Evolutionary conservation across 2,888 invertebrate genomes (phyloP).

Genomic region (Ischnus inquisitorius): DNA sequence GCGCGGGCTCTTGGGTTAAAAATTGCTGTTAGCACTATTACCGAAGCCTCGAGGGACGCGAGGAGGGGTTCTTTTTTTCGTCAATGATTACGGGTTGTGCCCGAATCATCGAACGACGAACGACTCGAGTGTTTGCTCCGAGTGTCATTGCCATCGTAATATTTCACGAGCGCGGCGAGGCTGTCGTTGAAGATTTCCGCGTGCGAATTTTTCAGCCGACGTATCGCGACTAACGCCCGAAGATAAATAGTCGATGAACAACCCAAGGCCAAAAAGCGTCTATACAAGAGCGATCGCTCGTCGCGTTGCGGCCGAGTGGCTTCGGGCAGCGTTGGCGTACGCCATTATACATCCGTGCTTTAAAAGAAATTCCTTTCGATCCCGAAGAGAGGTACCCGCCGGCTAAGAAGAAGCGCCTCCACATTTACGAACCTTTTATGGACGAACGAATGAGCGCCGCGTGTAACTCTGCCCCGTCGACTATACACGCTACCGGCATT

Average conservation of each 20-base stretch:
- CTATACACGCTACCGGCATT: slow-evolving; percentile 59
- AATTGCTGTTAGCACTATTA: slow-evolving; percentile 19
- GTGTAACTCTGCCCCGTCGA: slow-evolving; percentile 46
- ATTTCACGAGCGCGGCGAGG: slow-evolving; percentile 7
- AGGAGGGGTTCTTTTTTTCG: no score
- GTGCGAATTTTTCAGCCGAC: no score
- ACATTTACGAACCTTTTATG: slow-evolving; percentile 72
- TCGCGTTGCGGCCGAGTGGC: slow-evolving; percentile 11
- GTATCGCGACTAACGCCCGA: neutral
- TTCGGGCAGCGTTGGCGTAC: slow-evolving; percentile 56
- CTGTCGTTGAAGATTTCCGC: slow-evolving; percentile 6
- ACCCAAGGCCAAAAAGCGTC: slow-evolving; percentile 4
- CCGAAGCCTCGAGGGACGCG: slow-evolving; percentile 1
- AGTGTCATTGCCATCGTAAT: slow-evolving; percentile 25
- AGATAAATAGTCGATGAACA: neutral
- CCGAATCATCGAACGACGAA: slow-evolving; percentile 15
- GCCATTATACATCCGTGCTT: slow-evolving; percentile 69
- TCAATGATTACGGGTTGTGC: slow-evolving; percentile 11
- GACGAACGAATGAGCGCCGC: slow-evolving; percentile 53
- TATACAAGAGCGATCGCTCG: neutral
- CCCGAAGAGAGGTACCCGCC: slow-evolving; percentile 23
- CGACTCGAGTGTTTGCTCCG: neutral
- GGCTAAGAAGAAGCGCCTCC: slow-evolving; percentile 51
- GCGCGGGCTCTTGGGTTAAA: slow-evolving; percentile 4
- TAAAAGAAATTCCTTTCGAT: slow-evolving; percentile 67